Conservation (phyloP, 2,113 vertebrate species). For the pig (Sus scrofa) region DNA sequence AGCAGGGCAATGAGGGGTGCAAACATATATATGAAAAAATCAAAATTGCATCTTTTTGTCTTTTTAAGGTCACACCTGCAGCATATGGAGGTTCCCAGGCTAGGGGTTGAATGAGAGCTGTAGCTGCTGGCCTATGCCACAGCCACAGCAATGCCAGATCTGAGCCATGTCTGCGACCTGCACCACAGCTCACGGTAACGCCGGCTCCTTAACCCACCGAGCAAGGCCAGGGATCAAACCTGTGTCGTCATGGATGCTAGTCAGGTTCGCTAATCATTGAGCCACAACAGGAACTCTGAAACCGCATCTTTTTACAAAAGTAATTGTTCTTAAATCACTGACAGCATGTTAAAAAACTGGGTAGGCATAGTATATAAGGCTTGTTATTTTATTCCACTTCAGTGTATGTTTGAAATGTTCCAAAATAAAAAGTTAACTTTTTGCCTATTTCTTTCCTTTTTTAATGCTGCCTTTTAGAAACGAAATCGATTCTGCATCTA, state of each 20-base stretch:
- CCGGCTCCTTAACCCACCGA: too few relatives aligned
- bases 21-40: conserved; percentile 12
- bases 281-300: too few relatives aligned
- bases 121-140: too few relatives aligned
- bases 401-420: background rate
- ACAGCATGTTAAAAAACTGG: background rate
- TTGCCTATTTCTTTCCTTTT: background rate
- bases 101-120: too few relatives aligned
- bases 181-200: too few relatives aligned
- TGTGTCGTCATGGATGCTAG: too few relatives aligned
- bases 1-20: background rate
- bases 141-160: too few relatives aligned
- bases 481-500: background rate
- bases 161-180: too few relatives aligned
- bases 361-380: background rate
- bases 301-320: conserved; percentile 9
- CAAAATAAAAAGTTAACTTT: conserved; percentile 15
- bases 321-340: conserved; percentile 15
- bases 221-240: too few relatives aligned
- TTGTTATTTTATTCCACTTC: background rate
- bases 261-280: too few relatives aligned
- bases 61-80: too few relatives aligned
- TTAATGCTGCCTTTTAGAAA: background rate
- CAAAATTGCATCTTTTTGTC: background rate
- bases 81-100: too few relatives aligned